Evolutionary conservation across 2,888 invertebrate genomes (phyloP), one percentile per base, ranked within the genome.

Genomic region (Seira ritae): DNA sequence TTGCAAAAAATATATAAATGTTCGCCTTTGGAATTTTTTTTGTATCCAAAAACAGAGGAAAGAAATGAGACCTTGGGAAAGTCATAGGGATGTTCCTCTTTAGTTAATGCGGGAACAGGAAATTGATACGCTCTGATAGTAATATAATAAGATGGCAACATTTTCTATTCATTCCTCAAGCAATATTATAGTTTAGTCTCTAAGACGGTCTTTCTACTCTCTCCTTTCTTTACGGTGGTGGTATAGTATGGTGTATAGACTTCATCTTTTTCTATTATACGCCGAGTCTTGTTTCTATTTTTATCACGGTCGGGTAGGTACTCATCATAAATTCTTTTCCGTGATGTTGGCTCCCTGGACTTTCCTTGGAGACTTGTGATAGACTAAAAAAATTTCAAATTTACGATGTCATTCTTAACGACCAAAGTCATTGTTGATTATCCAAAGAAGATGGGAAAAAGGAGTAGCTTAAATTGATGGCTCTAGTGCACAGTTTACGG

Each of bases 391-490:
- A 62, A 62, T 62, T 62, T 50, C 4, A 62, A 62, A 62, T 62
- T 62, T 62, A 62, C 20, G 62, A 62, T 62, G 62, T 22, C 6
- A 62, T 62, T 10, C 62, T 62, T 62, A 62, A 62, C 62, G 62
- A 20, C n/a, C 20, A 22, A 62, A 62, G 62, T 62, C 20, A 62
- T 62, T 62, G 62, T 62, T 62, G 10, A 62, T 62, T 20, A 62
- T 19, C 22, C 4, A 20, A 62, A 62, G 20, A 12, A 15, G 17
- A 12, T 12, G 3, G 17, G 62, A 20, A 62, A 62, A 62, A 62
- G 62, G 12, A 2, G 31, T 31, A 62, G 22, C 62, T 20, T 4
- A 31, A 31, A 31, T 2, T 31, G 8, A 31, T 31, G 31, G 31
- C 20, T 62, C n/a, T 62, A 19, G 15, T 20, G 20, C 62, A 62